phyloP scores from a whole-genome alignment of 2,113 vertebrate genomes.

The Microcebus lehilahytsara region DNA sequence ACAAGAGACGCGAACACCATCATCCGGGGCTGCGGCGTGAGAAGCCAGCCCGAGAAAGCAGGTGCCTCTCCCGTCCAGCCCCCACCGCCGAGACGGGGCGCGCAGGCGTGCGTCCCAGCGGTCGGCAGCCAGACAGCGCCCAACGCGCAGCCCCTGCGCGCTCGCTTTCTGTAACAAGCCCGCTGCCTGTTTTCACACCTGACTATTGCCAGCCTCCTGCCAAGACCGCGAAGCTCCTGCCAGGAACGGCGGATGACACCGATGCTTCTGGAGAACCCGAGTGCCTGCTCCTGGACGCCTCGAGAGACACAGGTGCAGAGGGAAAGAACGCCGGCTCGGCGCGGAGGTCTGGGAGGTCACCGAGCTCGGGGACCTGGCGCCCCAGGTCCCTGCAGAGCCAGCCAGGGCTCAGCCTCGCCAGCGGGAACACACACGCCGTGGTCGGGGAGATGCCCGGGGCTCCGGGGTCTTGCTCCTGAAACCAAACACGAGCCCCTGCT shows the following conservation, averaged over 20 bases:
- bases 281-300: not conserved
- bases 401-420: rapidly evolving
- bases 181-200: not conserved
- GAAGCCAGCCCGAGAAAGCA: not conserved
- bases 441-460: rapidly evolving
- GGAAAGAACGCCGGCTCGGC: rapidly evolving
- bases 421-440: not conserved
- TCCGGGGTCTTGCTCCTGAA: not conserved
- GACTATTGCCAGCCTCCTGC: not conserved
- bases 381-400: not conserved
- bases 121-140: not conserved
- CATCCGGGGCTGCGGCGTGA: not conserved
- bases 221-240: not conserved
- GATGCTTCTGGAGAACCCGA: not conserved
- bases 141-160: not conserved
- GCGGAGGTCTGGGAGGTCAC: not conserved
- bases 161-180: not conserved
- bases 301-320: not conserved
- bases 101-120: not conserved
- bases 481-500: not conserved
- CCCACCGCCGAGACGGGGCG: not conserved
- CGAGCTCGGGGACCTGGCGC: not conserved
- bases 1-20: not conserved
- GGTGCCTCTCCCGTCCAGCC: not conserved
- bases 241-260: not conserved